Conservation (phyloP, 2,888 invertebrate species). For the Amphipyra tragopoginis region DNA sequence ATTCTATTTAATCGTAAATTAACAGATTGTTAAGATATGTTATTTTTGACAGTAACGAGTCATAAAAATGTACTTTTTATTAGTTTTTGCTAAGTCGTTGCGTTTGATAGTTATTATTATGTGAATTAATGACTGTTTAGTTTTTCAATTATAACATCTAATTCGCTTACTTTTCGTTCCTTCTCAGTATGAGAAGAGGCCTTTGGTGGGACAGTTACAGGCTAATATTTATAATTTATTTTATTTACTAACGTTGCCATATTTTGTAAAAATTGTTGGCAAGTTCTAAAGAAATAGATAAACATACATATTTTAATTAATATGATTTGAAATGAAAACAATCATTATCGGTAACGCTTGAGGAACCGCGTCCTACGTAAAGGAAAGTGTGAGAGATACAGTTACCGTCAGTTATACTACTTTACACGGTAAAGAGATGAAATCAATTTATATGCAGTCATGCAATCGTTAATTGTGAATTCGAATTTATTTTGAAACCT, state of each 20-base stretch:
- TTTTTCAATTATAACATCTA: not conserved
- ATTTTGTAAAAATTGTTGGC: no score
- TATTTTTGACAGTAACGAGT: conserved; percentile 27
- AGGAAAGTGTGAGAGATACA: conserved; percentile 29
- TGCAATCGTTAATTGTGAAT: not conserved
- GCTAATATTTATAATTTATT: no score
- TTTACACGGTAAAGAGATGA: conserved; percentile 17
- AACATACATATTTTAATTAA: no score
- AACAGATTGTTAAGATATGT: conserved; percentile 54
- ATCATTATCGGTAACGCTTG: not conserved
- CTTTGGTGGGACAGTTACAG: no score
- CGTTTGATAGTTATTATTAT: conserved; percentile 10
- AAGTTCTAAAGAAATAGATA: no score
- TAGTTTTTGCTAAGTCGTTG: conserved; percentile 3
- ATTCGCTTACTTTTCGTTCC: not conserved
- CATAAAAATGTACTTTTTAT: conserved; percentile 31
- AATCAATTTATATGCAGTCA: not conserved
- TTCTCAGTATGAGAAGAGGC: no score
- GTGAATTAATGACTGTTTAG: conserved; percentile 8
- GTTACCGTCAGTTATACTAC: conserved; percentile 19
- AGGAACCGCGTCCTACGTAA: conserved; percentile 10
- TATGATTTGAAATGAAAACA: not conserved
- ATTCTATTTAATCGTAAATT: conserved; percentile 59
- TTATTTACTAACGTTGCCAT: no score
- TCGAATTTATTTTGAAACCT: no score